These are phyloP conservation scores for Delphinus delphis DNA, from an alignment of 2,113 vertebrate genomes.

Conservation along the genomic window DNA sequence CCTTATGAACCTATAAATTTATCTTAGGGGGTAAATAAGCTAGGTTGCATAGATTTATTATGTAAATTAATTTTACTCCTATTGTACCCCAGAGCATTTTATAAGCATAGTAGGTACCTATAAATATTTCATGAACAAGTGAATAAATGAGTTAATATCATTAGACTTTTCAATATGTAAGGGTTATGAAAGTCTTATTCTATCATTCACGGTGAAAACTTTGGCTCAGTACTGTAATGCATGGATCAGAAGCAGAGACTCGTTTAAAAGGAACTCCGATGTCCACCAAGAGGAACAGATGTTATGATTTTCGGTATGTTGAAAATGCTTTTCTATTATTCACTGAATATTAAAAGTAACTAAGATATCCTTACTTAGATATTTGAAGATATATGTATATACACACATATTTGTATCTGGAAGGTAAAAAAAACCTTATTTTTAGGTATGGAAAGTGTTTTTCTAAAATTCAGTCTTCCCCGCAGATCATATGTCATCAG, in stretches of 20 bases:
- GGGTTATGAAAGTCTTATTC: neutral
- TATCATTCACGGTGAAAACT: neutral
- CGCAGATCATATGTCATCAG: neutral
- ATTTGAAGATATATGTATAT: neutral
- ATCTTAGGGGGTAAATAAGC: slow-evolving; percentile 28
- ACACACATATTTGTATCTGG: neutral
- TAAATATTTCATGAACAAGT: slow-evolving; percentile 48
- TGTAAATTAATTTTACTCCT: slow-evolving; percentile 41
- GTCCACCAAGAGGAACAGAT: neutral
- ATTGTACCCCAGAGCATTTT: neutral
- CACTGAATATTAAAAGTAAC: neutral
- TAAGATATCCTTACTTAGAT: neutral
- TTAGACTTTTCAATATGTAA: neutral
- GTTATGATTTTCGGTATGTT: neutral
- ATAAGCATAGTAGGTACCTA: neutral
- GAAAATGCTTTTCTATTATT: neutral
- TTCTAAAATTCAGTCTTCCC: neutral
- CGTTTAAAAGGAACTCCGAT: neutral
- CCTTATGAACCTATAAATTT: neutral
- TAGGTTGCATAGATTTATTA: neutral
- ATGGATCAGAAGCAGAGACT: neutral
- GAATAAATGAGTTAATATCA: neutral
- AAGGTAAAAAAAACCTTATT: neutral
- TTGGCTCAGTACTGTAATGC: neutral
- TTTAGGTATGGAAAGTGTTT: neutral